Conservation (phyloP, 2,113 vertebrate genomes). For the Alligator mississippiensis region DNA sequence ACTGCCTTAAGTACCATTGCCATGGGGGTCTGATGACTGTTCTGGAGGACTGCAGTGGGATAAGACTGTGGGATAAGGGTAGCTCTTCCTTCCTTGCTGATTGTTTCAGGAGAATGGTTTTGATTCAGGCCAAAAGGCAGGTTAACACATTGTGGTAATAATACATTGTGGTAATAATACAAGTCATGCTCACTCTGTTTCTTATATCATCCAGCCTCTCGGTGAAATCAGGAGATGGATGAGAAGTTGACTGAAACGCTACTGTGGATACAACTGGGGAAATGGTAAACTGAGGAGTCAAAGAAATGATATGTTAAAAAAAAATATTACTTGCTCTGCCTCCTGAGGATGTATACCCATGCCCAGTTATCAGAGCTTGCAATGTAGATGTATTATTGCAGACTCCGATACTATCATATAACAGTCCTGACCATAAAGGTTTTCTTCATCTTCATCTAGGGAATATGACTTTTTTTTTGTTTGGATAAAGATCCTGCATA, state of each 20-base stretch:
- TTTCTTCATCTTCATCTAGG: not conserved
- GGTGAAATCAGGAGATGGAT: fast-evolving
- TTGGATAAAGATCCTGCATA: not conserved
- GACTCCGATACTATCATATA: fast-evolving
- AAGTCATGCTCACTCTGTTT: not conserved
- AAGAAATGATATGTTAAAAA: not conserved
- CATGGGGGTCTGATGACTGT: fast-evolving
- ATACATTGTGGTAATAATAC: not conserved
- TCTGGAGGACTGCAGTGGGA: not conserved
- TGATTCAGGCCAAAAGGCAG: not conserved
- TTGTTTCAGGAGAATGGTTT: not conserved
- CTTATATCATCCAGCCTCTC: not conserved
- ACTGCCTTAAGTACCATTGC: fast-evolving
- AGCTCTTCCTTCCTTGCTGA: not conserved
- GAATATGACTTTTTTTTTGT: not conserved
- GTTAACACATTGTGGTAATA: not conserved
- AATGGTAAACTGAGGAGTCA: not conserved
- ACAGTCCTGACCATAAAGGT: not conserved
- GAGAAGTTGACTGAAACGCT: not conserved
- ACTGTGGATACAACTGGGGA: not conserved
- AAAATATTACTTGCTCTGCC: not conserved
- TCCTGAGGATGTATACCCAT: not conserved
- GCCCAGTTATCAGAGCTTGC: not conserved
- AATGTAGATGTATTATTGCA: not conserved
- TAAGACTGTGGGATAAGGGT: not conserved